Base-by-base conservation (phyloP, 1,140 invertebrate species). In the Steinernema khuongi region DNA sequence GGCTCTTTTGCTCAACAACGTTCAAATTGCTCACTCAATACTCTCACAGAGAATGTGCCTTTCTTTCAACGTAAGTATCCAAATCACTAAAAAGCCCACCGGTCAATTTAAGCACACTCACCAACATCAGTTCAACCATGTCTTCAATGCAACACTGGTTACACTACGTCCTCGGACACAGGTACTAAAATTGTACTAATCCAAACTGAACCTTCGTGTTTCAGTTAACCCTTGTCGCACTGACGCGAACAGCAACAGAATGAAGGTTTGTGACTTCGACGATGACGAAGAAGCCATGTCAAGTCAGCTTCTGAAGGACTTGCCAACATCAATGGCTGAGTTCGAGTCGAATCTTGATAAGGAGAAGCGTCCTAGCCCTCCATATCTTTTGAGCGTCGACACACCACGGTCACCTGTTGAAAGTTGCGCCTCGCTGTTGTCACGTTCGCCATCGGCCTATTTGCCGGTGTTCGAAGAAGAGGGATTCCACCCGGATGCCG, bases 101-200 rank as follows among this genome's bases (percentile, higher is more conserved):
- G 7, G n/a, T n/a, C n/a, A 41, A 7, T 41, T 60, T 60, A 7
- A 60, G 50, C 50, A 60, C 50, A 60, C 50, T 60, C 50, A 60
- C 50, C 19, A 60, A 4, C 26, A n/a, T 60, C 50, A 14, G 50
- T 14, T 22, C 50, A 14, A 60, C 11, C 50, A 60, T 22, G 50
- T 14, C 50, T 26, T 26, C 19, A 7, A 4, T n/a, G 7, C 19
- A 60, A 60, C 50, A 14, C 26, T 22, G 26, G 50, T 14, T 14
- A 26, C 50, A n/a, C n/a, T n/a, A n/a, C n/a, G n/a, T n/a, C n/a
- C n/a, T n/a, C n/a, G n/a, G n/a, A n/a, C n/a, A n/a, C n/a, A n/a
- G n/a, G n/a, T n/a, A n/a, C n/a, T n/a, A n/a, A n/a, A n/a, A n/a
- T n/a, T n/a, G n/a, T n/a, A n/a, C n/a, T n/a, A n/a, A n/a, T n/a